A percentile compares a stretch with the other conserved stretches of the same genome.
These are phyloP conservation scores for Neostethus bicornis DNA, from an alignment of 2,797 vertebrate genomes.

Conservation along the genomic window DNA sequence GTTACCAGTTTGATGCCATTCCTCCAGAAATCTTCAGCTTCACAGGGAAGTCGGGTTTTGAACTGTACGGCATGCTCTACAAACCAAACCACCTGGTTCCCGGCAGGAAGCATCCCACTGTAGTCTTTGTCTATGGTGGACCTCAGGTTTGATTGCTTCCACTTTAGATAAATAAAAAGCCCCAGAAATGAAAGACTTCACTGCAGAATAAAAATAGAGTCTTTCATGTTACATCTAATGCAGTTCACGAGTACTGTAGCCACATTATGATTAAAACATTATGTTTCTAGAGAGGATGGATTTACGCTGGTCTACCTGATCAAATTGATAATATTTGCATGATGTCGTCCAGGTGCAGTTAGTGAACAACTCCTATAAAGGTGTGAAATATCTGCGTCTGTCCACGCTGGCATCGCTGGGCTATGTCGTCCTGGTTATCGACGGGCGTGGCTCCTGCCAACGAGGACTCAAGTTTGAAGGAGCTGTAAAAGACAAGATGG, in stretches of 20 bases:
- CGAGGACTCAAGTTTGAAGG: constrained; percentile 94
- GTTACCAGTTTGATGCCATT: constrained; percentile 83
- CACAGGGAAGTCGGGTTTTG: constrained; percentile 85
- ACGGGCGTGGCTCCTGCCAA: constrained; percentile 93
- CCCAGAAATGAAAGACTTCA: background rate
- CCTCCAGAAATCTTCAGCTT: constrained; percentile 95
- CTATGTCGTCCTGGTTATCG: constrained; percentile 93
- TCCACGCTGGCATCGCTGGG: constrained; percentile 92
- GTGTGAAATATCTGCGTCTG: constrained; percentile 92
- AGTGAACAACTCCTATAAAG: constrained; percentile 97
- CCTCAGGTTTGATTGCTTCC: constrained; percentile 85
- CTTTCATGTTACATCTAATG: too few species aligned
- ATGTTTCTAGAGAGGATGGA: background rate
- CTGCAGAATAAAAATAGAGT: too few species aligned
- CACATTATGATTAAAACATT: too few species aligned
- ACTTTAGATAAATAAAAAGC: background rate
- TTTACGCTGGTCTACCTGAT: background rate
- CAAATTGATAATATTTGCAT: background rate
- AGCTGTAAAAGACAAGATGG: constrained; percentile 95
- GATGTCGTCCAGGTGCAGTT: constrained; percentile 86
- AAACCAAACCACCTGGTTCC: constrained; percentile 89
- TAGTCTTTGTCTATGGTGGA: constrained; percentile 93
- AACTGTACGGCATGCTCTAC: constrained; percentile 94
- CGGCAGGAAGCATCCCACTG: constrained; percentile 90
- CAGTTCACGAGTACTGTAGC: too few species aligned